Evolutionary conservation across 2,113 vertebrate genomes (phyloP).

Genomic region (Calidris pugnax): DNA sequence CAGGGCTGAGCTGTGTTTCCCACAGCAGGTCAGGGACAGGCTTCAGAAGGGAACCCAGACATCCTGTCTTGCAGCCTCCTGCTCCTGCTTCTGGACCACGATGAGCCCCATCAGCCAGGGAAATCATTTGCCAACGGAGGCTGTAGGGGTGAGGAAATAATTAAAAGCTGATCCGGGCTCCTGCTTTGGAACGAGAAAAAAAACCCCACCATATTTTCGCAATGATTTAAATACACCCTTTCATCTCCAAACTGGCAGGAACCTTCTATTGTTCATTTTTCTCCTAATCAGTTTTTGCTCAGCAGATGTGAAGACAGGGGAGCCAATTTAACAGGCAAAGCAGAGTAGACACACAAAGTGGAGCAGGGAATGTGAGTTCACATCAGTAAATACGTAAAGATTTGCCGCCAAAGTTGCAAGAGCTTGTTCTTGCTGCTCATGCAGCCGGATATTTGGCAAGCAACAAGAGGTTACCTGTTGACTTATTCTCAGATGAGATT

Average conservation of each 20-base stretch:
- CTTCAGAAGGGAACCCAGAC: constrained; percentile 18
- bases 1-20: background rate
- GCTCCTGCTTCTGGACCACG: background rate
- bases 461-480: background rate
- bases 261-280: background rate
- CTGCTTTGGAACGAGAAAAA: background rate
- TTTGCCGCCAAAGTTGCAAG: background rate
- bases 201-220: background rate
- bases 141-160: constrained; percentile 12
- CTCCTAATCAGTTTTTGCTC: background rate
- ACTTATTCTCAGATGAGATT: background rate
- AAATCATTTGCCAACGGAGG: background rate
- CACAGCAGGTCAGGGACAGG: background rate
- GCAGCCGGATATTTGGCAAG: background rate
- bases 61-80: constrained; percentile 31
- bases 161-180: background rate
- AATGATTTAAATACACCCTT: constrained; percentile 7
- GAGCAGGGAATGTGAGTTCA: background rate
- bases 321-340: background rate
- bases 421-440: background rate
- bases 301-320: background rate
- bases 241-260: background rate
- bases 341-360: background rate
- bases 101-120: background rate
- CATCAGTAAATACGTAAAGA: background rate